phyloP scores from a whole-genome alignment of 1,140 invertebrate genomes.

The Calephelis virginiensis region DNA sequence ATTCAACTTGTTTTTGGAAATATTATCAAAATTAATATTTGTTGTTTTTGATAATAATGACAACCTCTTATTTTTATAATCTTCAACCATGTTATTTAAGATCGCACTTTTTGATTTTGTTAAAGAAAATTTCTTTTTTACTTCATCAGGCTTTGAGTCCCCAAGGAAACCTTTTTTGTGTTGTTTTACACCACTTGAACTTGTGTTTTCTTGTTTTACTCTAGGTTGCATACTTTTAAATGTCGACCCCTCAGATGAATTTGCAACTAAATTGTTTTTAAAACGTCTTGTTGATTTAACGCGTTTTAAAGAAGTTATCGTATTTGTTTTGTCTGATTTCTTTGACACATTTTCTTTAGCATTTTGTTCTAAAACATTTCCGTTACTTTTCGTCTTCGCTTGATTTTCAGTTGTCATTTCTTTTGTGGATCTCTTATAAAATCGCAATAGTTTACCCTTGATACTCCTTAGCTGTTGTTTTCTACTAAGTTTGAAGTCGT shows the following conservation, averaged over 20 bases:
- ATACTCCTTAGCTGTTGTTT: neutral
- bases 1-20: slow-evolving; percentile 25
- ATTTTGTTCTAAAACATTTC: no score
- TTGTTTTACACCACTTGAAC: slow-evolving; percentile 1
- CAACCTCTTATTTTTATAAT: slow-evolving; percentile 32
- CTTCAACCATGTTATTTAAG: slow-evolving; percentile 31
- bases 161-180: neutral
- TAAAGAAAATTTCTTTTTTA: slow-evolving; percentile 27
- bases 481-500: no score
- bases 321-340: neutral
- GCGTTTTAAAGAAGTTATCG: no score
- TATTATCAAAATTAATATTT: slow-evolving; percentile 21
- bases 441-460: no score
- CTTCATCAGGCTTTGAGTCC: slow-evolving; percentile 3
- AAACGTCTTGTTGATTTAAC: neutral
- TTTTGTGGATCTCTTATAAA: no score
- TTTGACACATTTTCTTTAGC: no score
- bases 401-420: no score
- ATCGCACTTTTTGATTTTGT: slow-evolving; percentile 22
- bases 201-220: slow-evolving; percentile 3
- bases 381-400: no score
- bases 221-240: neutral
- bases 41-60: slow-evolving; percentile 7
- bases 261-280: neutral
- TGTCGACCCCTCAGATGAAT: neutral